Evolutionary conservation across 2,888 invertebrate genomes (phyloP), one percentile per base, ranked within the genome.

Genomic region (Drosophila limbata): DNA sequence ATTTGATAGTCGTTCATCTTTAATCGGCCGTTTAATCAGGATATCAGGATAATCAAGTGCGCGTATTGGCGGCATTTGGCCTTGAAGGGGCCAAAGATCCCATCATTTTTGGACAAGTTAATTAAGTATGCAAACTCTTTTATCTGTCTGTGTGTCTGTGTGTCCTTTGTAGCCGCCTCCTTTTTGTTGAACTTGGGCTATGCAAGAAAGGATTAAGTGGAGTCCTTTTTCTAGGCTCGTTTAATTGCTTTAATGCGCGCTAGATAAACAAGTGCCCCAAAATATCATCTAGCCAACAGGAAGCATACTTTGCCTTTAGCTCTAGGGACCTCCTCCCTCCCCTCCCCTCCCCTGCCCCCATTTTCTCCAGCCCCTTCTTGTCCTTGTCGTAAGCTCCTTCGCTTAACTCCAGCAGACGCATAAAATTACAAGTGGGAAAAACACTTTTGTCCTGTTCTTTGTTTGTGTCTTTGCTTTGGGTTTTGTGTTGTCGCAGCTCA

Each of bases 61-160:
- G 50, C 62, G 37, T 63, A 63, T 40, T 57, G 39, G 31, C 17
- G 37, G 9, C 39, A 39, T 21, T 50, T 61, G 51, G 42, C 50
- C 61, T 55, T 57, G 55, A 45, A 21, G 9, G 9, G 60, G 51
- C 55, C 11, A 11, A 8, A 35, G 44, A 42, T 25, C 51, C 21
- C 62, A 69, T 57, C 37, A 67, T 65, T 66, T 69, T 51, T 45
- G 61, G 68, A 57, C 68, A 84, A 84, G 82, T 84, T 87, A 89
- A 84, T 84, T 81, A 84, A 87, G 82, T 81, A 89, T 89, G 89
- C 82, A 87, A 87, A 89, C 78, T 72, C 69, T 59, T 76, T 70
- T 68, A 57, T 40, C 31, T 59, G 11, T 31, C 45, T 2, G 9
- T 21, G n/a, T 2, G 11, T 21, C 10, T 37, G 21, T 57, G 51